A percentile compares a stretch with the other conserved stretches of the same genome.
Conservation (phyloP, 92 coral and sea anemone genomes). For the Parazoanthus atlanticus region DNA sequence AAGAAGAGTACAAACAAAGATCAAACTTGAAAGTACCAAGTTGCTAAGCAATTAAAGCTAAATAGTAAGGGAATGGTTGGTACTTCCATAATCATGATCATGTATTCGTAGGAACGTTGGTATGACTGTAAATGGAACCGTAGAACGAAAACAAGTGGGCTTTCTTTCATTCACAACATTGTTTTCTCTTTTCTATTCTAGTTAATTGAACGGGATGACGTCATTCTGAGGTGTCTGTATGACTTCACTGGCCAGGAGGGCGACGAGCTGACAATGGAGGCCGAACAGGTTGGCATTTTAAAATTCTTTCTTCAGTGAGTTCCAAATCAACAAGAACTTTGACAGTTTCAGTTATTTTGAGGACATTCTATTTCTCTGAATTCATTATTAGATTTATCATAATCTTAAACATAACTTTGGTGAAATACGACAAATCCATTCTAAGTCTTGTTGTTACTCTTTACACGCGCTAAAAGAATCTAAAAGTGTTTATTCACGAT, state of each 20-base stretch:
- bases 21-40: not conserved
- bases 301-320: too few relatives aligned
- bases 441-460: too few relatives aligned
- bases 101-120: not conserved
- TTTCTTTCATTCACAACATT: not conserved
- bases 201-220: constrained; percentile 72
- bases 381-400: too few relatives aligned
- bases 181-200: constrained; percentile 9
- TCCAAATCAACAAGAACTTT: too few relatives aligned
- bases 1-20: not conserved
- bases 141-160: not conserved
- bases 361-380: too few relatives aligned
- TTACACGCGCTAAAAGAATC: too few relatives aligned
- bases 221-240: constrained; percentile 83
- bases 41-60: too few relatives aligned
- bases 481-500: too few relatives aligned
- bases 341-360: too few relatives aligned
- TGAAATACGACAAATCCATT: too few relatives aligned
- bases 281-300: constrained; percentile 74
- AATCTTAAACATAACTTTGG: too few relatives aligned
- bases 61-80: too few relatives aligned
- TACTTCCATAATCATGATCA: not conserved
- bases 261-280: constrained; percentile 88
- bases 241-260: constrained; percentile 92
- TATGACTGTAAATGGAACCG: not conserved